These are phyloP conservation scores for Notarius lentiginosus DNA, from an alignment of 2,113 vertebrate species.

Conservation along the genomic window DNA sequence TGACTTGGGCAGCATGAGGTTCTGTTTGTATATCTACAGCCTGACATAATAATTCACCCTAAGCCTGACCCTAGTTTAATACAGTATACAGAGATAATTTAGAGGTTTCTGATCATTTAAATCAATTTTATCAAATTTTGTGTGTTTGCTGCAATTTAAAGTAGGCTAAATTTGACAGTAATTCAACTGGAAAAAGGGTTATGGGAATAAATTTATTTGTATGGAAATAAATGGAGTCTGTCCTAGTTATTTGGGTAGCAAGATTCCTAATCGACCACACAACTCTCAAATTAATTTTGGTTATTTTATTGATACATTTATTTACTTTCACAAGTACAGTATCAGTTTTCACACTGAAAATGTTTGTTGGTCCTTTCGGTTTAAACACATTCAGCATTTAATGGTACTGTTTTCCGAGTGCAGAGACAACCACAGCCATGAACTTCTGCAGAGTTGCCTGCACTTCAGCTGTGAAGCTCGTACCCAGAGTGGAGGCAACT, in stretches of 20 bases:
- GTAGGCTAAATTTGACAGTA: too few species aligned
- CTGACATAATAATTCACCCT: too few species aligned
- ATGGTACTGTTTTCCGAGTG: constrained; percentile 49
- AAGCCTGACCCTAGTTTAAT: too few species aligned
- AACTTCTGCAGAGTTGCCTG: constrained; percentile 57
- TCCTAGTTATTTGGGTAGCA: not conserved
- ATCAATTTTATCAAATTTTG: too few species aligned
- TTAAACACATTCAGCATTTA: constrained; percentile 21
- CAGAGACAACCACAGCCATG: constrained; percentile 35
- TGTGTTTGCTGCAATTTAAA: too few species aligned
- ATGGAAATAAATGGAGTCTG: too few species aligned
- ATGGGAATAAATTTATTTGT: too few species aligned
- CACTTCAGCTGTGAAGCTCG: constrained; percentile 42
- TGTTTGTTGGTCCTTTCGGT: not conserved
- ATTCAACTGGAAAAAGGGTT: too few species aligned
- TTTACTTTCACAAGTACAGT: not conserved
- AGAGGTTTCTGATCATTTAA: too few species aligned
- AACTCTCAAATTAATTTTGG: not conserved
- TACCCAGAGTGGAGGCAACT: constrained; percentile 30
- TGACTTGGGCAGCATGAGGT: too few species aligned
- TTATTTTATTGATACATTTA: not conserved
- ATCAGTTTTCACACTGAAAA: not conserved
- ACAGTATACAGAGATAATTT: too few species aligned
- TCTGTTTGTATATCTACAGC: too few species aligned
- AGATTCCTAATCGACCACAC: not conserved